Conservation (phyloP, 1,140 invertebrate genomes). For the Vanessa tameamea region DNA sequence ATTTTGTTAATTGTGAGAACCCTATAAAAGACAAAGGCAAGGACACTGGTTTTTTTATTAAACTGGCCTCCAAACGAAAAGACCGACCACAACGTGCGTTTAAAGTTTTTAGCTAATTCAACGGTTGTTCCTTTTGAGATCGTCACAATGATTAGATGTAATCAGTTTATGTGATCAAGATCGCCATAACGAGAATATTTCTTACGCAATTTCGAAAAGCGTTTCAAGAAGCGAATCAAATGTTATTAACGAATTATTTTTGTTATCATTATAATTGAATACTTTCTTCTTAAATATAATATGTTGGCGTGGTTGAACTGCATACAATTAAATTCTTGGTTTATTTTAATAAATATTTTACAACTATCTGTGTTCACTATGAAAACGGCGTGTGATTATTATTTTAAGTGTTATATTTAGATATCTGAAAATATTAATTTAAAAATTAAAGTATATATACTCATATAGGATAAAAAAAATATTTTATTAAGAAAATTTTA, state of each 20-base stretch:
- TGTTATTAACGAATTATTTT: background rate
- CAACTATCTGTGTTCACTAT: too few species aligned
- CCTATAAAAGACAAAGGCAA: slow-evolving; percentile 30
- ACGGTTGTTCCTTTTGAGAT: slow-evolving; percentile 7
- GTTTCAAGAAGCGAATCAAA: background rate
- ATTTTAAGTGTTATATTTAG: too few species aligned
- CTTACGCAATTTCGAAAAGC: background rate
- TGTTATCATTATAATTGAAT: background rate
- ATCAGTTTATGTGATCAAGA: slow-evolving; percentile 5
- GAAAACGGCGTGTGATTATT: too few species aligned
- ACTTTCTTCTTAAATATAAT: background rate
- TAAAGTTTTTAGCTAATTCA: slow-evolving; percentile 21
- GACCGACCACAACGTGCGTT: background rate
- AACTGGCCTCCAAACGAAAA: background rate
- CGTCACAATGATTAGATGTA: slow-evolving; percentile 19
- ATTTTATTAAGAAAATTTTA: too few species aligned
- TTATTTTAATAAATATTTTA: too few species aligned
- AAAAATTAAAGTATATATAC: too few species aligned
- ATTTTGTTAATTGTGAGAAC: background rate
- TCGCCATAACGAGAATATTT: background rate
- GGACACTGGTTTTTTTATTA: slow-evolving; percentile 17
- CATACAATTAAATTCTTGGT: too few species aligned
- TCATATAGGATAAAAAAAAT: too few species aligned
- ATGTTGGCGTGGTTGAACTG: background rate
- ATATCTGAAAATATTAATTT: too few species aligned